These are phyloP conservation scores for Planococcus citri DNA, from an alignment of 1,140 invertebrate genomes.

Conservation along the genomic window DNA sequence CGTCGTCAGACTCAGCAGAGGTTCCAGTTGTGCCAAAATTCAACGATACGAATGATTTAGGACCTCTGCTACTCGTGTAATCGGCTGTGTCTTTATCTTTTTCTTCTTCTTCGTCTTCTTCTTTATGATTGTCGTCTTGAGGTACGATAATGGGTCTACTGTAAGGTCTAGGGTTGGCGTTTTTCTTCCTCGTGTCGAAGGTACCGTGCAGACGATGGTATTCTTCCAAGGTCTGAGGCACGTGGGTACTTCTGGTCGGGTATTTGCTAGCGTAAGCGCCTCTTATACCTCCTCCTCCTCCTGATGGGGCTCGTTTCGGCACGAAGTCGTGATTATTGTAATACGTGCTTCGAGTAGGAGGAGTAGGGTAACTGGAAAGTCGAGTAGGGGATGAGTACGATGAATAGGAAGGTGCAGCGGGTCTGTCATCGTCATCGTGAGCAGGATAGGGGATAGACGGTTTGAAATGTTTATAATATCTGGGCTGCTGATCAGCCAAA, in stretches of 20 bases:
- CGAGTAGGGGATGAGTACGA: neutral
- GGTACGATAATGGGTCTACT: neutral
- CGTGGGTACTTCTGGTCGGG: neutral
- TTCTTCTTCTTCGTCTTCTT: neutral
- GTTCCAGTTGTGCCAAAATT: constrained; percentile 6
- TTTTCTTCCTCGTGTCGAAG: neutral
- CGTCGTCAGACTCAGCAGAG: neutral
- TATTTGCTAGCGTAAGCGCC: neutral
- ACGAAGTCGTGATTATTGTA: neutral
- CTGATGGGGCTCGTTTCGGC: neutral
- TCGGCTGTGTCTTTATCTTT: neutral
- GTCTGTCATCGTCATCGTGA: neutral
- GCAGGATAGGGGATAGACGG: neutral
- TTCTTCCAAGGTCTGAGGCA: constrained; percentile 22
- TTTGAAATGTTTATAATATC: neutral
- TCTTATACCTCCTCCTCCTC: neutral
- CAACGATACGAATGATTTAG: constrained; percentile 24
- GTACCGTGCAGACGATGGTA: constrained; percentile 21
- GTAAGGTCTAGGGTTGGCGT: neutral
- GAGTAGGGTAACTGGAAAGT: neutral
- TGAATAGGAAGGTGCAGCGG: neutral
- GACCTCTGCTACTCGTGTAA: neutral
- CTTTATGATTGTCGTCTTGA: neutral
- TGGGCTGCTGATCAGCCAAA: neutral
- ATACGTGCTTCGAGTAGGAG: neutral